A percentile compares a stretch with the other conserved stretches of the same genome.
These are phyloP conservation scores for Gallinago undulata DNA, from an alignment of 2,113 vertebrate species.

Conservation along the genomic window DNA sequence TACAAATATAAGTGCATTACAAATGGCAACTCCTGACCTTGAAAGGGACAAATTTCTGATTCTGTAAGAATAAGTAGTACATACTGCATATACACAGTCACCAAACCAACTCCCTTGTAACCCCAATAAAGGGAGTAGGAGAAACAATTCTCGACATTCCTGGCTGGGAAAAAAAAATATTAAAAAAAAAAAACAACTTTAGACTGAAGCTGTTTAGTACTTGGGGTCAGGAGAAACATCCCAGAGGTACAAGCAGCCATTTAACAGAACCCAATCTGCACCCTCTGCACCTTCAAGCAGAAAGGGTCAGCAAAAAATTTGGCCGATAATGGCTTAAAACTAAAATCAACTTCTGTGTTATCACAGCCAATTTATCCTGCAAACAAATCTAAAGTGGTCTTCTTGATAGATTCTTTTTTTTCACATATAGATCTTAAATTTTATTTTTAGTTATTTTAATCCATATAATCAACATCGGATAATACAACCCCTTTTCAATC, in stretches of 20 bases:
- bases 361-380: background rate
- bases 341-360: background rate
- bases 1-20: background rate
- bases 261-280: background rate
- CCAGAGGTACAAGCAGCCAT: background rate
- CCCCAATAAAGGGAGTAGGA: background rate
- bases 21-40: background rate
- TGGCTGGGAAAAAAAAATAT: background rate
- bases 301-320: background rate
- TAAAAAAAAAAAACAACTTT: no score
- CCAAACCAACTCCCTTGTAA: background rate
- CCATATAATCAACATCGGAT: background rate
- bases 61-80: background rate
- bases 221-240: background rate
- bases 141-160: background rate
- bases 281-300: background rate
- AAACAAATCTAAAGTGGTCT: background rate
- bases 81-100: background rate
- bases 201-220: background rate
- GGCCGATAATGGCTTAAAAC: background rate
- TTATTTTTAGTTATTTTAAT: background rate
- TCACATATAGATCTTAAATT: background rate
- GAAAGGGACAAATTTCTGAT: background rate
- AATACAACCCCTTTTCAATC: background rate
- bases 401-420: accelerated